These are phyloP conservation scores for Mythimna loreyi DNA, from an alignment of 2,888 invertebrate species.

Conservation along the genomic window DNA sequence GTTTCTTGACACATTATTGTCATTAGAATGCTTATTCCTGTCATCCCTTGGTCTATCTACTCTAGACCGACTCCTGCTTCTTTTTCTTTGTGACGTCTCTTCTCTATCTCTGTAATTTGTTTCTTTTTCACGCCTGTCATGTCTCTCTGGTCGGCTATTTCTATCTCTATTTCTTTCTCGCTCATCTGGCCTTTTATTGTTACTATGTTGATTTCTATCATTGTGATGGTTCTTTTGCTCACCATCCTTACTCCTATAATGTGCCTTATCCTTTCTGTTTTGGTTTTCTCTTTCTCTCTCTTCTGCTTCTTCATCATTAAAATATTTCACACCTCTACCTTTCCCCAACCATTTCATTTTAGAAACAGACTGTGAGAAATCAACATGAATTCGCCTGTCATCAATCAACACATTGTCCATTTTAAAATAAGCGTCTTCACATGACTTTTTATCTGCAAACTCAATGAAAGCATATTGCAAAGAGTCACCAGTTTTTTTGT, in stretches of 20 bases:
- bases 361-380: constrained; percentile 99
- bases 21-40: constrained; percentile 42
- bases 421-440: constrained; percentile 99
- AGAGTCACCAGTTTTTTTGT: constrained; percentile 97
- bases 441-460: constrained; percentile 97
- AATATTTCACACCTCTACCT: constrained; percentile 94
- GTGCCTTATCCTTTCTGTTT: constrained; percentile 60
- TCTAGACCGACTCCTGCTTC: constrained; percentile 68
- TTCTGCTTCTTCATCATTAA: constrained; percentile 77
- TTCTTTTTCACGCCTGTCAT: constrained; percentile 48
- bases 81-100: constrained; percentile 77
- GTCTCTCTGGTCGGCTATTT: constrained; percentile 57
- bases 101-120: constrained; percentile 58
- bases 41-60: constrained; percentile 53
- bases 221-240: constrained; percentile 60
- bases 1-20: constrained; percentile 47
- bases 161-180: constrained; percentile 61
- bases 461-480: constrained; percentile 99
- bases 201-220: constrained; percentile 63
- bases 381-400: constrained; percentile 99
- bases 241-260: constrained; percentile 63
- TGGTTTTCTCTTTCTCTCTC: constrained; percentile 53
- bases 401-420: constrained; percentile 99
- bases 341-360: constrained; percentile 98
- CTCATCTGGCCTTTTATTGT: constrained; percentile 73